A percentile compares a stretch with the other conserved stretches of the same genome.
phyloP scores from a whole-genome alignment of 2,113 vertebrate genomes.

The Lophotis ruficrista region DNA sequence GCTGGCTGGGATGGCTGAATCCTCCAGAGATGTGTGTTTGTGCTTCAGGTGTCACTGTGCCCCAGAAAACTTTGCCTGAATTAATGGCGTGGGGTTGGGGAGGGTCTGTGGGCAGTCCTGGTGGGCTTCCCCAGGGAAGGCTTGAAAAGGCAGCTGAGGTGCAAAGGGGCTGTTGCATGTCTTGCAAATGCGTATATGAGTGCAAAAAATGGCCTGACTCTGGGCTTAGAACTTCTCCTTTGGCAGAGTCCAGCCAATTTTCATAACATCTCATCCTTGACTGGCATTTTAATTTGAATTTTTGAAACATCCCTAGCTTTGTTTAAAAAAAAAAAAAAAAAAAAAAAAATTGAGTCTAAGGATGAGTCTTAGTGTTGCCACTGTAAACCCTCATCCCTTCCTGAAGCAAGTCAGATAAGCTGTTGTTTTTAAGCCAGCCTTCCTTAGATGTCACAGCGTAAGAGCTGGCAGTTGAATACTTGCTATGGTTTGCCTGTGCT shows the following conservation, averaged over 20 bases:
- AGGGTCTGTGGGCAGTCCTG: background rate
- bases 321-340: too few relatives aligned
- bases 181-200: background rate
- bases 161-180: background rate
- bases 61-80: background rate
- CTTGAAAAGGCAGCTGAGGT: background rate
- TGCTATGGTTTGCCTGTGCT: background rate
- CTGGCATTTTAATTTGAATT: too few relatives aligned
- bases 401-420: background rate
- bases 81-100: background rate
- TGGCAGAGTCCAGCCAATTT: background rate
- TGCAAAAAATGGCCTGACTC: background rate
- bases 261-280: background rate
- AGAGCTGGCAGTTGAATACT: background rate
- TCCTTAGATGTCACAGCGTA: rapidly evolving
- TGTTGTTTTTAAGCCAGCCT: background rate
- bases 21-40: background rate
- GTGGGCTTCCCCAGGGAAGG: background rate
- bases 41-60: background rate
- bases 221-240: background rate
- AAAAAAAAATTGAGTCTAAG: background rate
- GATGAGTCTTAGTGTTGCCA: background rate
- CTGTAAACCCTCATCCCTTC: background rate
- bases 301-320: too few relatives aligned
- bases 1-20: background rate